Evolutionary conservation across 2,113 vertebrate genomes (phyloP).

Genomic region (Romanogobio albipinnatus): DNA sequence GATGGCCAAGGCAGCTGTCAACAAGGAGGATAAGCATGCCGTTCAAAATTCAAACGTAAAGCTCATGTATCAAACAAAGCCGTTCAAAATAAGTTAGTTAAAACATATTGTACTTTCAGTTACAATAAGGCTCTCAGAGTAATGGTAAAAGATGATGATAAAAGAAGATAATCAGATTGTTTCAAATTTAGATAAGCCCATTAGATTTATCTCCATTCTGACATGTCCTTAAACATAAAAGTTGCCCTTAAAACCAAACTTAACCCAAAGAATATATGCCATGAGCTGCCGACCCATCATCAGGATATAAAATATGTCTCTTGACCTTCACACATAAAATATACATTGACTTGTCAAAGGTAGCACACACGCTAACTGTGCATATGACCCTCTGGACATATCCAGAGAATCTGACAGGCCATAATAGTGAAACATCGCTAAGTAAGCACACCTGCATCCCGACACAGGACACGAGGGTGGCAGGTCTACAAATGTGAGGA

Average conservation of each 20-base stretch:
- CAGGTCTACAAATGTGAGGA: conserved; percentile 61
- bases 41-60: conserved; percentile 56
- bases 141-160: background rate
- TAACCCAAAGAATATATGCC: conserved; percentile 3
- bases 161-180: background rate
- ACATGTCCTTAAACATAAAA: conserved; percentile 32
- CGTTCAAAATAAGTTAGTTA: background rate
- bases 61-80: background rate
- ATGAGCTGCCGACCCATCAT: background rate
- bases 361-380: background rate
- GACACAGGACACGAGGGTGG: conserved; percentile 50
- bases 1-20: conserved; percentile 69
- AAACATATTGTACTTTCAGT: background rate
- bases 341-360: background rate
- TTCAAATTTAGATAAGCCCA: conserved; percentile 38
- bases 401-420: conserved; percentile 8
- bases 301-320: background rate
- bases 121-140: too few species aligned
- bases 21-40: conserved; percentile 60
- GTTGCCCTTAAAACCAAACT: conserved; percentile 23
- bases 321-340: conserved; percentile 36
- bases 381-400: background rate
- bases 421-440: conserved; percentile 1
- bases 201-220: conserved; percentile 18
- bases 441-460: conserved; percentile 1